phyloP scores from a whole-genome alignment of 1,140 invertebrate genomes.

The Cherax quadricarinatus region DNA sequence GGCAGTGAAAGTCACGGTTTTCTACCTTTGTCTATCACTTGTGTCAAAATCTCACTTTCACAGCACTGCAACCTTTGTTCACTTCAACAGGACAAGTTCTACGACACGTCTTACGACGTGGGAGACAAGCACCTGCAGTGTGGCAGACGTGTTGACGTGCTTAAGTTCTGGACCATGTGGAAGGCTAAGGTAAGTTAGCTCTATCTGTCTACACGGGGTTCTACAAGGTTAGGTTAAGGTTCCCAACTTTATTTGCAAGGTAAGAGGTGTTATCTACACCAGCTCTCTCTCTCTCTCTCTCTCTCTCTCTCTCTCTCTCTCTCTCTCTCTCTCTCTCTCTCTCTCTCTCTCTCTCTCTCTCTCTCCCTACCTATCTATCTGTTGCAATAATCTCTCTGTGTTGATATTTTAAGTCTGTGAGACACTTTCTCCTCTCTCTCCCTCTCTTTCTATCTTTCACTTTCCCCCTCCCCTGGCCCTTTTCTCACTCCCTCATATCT shows the following conservation, averaged over 20 bases:
- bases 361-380: not conserved
- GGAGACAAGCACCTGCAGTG: conserved; percentile 96
- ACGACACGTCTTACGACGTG: conserved; percentile 91
- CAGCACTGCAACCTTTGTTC: not conserved
- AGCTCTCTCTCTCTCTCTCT: too few species aligned
- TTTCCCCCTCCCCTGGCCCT: not conserved
- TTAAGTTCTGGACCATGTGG: conserved; percentile 97
- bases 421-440: too few species aligned
- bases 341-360: too few species aligned
- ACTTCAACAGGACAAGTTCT: conserved; percentile 88
- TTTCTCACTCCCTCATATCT: not conserved
- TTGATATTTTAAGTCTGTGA: not conserved
- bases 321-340: too few species aligned
- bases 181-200: conserved; percentile 81
- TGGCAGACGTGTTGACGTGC: conserved; percentile 92
- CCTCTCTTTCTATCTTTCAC: not conserved
- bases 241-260: too few species aligned
- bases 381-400: not conserved
- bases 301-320: too few species aligned
- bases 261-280: too few species aligned
- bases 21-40: too few species aligned
- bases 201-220: not conserved
- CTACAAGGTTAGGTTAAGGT: too few species aligned
- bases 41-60: too few species aligned
- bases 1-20: too few species aligned